Percentiles rank a stretch among this genome's conserved stretches.
These are phyloP conservation scores for Tetrao urogallus DNA, from an alignment of 2,113 vertebrate genomes.

Conservation along the genomic window DNA sequence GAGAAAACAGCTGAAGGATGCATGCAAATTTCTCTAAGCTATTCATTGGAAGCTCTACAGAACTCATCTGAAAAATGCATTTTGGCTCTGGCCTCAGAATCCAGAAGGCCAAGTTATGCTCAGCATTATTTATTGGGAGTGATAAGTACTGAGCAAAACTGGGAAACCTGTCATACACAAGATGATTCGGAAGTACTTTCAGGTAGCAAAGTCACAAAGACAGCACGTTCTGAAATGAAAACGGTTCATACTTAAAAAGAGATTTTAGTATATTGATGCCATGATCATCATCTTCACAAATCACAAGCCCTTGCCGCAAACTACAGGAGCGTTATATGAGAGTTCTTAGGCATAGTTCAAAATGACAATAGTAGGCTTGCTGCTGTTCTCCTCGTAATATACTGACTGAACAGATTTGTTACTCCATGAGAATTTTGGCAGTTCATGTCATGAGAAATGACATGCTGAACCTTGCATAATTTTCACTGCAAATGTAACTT, in stretches of 20 bases:
- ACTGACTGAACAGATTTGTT: conserved; percentile 6
- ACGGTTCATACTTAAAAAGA: not conserved
- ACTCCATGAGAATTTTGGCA: conserved; percentile 37
- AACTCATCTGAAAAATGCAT: not conserved
- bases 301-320: not conserved
- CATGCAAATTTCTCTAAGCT: not conserved
- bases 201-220: not conserved
- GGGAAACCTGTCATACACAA: not conserved
- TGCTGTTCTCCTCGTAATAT: conserved; percentile 13
- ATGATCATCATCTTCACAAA: not conserved
- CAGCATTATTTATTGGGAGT: not conserved
- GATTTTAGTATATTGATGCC: not conserved
- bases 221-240: not conserved
- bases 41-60: not conserved
- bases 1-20: not conserved
- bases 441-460: not conserved
- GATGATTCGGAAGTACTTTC: not conserved
- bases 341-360: conserved; percentile 18
- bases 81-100: not conserved
- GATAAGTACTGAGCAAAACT: not conserved
- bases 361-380: conserved; percentile 4
- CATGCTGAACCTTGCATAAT: not conserved
- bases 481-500: not conserved
- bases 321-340: not conserved
- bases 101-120: not conserved